Evolutionary conservation across 1,140 invertebrate species (phyloP), one percentile per base, ranked within the genome.

Genomic region (Plectrocnemia conspersa): DNA sequence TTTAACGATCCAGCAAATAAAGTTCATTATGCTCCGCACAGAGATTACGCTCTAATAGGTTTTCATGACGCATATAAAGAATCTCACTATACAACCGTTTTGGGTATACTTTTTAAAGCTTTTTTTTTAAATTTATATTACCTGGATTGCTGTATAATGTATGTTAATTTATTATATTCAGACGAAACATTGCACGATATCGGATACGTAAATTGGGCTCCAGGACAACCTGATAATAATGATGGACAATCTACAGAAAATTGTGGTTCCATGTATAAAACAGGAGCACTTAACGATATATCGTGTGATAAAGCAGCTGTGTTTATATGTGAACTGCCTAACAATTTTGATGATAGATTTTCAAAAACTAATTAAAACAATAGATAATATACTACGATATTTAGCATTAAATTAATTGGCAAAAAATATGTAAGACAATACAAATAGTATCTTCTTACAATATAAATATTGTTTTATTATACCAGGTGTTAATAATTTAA

Each of bases 261-360:
- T 54, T 54, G 52, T 24, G 52, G 52, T 10, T 35, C 42, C 4
- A 21, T 54, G 10, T 13, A 10, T 18, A n/a, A 10, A n/a, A 11
- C 13, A 9, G 52, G 52, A 10, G 29, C 3, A 5, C 24, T 54
- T 11, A 54, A 47, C 42, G 52, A 47, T 24, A 35, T 47, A 11
- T 7, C 36, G 18, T 54, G 52, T 36, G 11, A 19, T 10, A 13
- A 15, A 10, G 1, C 2, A 10, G 11, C 6, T 15, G 42, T 36
- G 11, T 54, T 54, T 24, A 16, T 46, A 23, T 54, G 52, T 22
- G 44, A 46, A 21, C n/a, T n/a, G n/a, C n/a, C n/a, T n/a, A n/a
- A n/a, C n/a, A n/a, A n/a, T n/a, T n/a, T n/a, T n/a, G n/a, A n/a
- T n/a, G n/a, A n/a, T n/a, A n/a, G n/a, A n/a, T n/a, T n/a, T n/a